Evolutionary conservation across 2,113 vertebrate species (phyloP), one percentile per base, ranked within the genome.

Genomic region (Paracanthobrama guichenoti): DNA sequence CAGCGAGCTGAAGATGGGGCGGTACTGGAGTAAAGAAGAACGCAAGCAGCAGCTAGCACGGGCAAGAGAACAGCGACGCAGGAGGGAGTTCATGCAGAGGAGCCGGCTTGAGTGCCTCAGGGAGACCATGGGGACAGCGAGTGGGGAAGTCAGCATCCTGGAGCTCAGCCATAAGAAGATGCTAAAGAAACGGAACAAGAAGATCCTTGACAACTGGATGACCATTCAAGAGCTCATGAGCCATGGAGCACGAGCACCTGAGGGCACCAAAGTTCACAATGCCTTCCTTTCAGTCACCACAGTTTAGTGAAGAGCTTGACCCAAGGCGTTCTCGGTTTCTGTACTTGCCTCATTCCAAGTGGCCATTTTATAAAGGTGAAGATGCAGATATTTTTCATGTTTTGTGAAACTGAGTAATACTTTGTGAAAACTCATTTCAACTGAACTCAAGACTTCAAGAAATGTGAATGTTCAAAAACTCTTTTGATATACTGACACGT

Each of bases 161-260:
- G 98, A 99, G 94, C 96, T 99, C 53, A 99, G 98, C 93, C 97
- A 99, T 93, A 97, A 95, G 91, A 99, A 99, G 93, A 99, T 99
- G 98, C 96, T 99, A 97, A 98, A 97, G 89, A 97, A 96, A 85
- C 95, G 98, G 26, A 99, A 98, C 92, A 97, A 96, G 93, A 99
- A 98, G 93, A 99, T 99, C 89, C 93, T 99, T 87, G 98, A 99
- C 93, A 99, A 97, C 93, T 99, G 98, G 98, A 98, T 99, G 97
- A 99, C 98, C 88, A 99, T 99, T 91, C 98, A 99, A 94, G 98
- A 99, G 93, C 93, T 99, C 87, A 98, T 99, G 97, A 98, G 96
- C 79, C 97, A 99, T 0, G 98, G 97, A 88, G 97, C 96, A 81
- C 95, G 96, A 89, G 96, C 96, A 73, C 97, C 97, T 2, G 98